These are phyloP conservation scores for Leuciscus idus DNA, from an alignment of 2,113 vertebrate species.

Conservation along the genomic window DNA sequence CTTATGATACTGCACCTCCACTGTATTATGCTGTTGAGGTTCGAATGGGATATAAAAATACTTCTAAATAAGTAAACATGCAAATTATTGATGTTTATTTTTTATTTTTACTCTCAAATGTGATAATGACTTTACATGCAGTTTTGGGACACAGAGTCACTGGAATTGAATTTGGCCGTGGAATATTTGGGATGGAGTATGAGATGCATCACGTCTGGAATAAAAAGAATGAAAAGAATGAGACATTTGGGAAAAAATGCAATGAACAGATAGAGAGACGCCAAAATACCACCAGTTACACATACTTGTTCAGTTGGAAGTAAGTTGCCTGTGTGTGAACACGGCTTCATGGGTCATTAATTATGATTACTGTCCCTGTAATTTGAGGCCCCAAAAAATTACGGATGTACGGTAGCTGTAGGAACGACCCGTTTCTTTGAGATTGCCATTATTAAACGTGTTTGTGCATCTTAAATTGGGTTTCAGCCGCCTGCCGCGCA, in stretches of 20 bases:
- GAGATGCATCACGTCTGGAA: slow-evolving; percentile 37
- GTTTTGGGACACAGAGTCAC: neutral
- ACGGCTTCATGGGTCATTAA: neutral
- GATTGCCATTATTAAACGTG: slow-evolving; percentile 1
- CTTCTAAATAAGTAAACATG: slow-evolving; percentile 3
- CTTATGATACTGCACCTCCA: neutral
- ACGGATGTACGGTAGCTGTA: neutral
- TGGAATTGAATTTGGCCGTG: slow-evolving; percentile 32
- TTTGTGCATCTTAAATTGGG: neutral
- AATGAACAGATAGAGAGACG: neutral
- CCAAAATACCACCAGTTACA: slow-evolving; percentile 6
- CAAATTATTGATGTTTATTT: neutral
- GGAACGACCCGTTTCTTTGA: neutral
- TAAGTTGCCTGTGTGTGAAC: neutral
- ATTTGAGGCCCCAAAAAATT: neutral
- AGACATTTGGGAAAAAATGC: neutral
- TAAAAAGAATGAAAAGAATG: slow-evolving; percentile 48
- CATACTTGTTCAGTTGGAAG: neutral
- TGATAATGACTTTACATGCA: neutral
- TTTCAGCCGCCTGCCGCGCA: neutral
- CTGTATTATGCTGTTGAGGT: neutral
- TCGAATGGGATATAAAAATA: neutral
- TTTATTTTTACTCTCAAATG: neutral
- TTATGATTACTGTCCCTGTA: neutral
- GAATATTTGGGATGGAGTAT: slow-evolving; percentile 44